Evolutionary conservation across 2,888 invertebrate genomes (phyloP).

Genomic region (Hypena proboscidalis): DNA sequence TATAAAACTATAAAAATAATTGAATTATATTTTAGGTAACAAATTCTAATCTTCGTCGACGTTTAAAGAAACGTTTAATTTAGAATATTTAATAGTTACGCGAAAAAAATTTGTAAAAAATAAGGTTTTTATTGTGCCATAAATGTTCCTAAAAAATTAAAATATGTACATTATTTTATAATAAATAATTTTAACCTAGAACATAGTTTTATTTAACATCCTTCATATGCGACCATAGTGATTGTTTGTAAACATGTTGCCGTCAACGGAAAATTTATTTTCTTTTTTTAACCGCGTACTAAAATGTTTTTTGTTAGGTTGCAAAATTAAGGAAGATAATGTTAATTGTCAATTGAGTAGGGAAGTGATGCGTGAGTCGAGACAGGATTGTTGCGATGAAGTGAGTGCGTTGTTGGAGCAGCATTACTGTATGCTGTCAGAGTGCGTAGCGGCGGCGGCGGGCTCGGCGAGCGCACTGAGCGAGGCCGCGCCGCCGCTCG

Average conservation of each 20-base stretch:
- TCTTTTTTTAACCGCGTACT: conserved; percentile 23
- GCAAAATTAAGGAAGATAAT: conserved; percentile 15
- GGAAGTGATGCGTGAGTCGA: conserved; percentile 29
- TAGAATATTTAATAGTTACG: no score
- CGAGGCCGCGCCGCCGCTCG: not conserved
- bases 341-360: conserved; percentile 19
- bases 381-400: conserved; percentile 13
- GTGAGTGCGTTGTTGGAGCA: conserved; percentile 27
- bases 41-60: no score
- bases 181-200: conserved; percentile 26
- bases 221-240: conserved; percentile 33
- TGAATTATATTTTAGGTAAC: no score
- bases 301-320: conserved; percentile 14
- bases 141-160: conserved; percentile 32
- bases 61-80: no score
- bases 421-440: conserved; percentile 36
- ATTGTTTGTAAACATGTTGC: conserved; percentile 29
- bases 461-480: conserved; percentile 15
- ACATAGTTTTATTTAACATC: conserved; percentile 28
- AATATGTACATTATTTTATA: conserved; percentile 11
- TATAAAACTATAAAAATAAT: no score
- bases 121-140: conserved; percentile 29
- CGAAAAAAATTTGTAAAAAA: no score
- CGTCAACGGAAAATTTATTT: conserved; percentile 25
- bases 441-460: conserved; percentile 23